Evolutionary conservation across 1,140 invertebrate genomes (phyloP), one percentile per base, ranked within the genome.

Genomic region (Drosophila pseudoobscura): DNA sequence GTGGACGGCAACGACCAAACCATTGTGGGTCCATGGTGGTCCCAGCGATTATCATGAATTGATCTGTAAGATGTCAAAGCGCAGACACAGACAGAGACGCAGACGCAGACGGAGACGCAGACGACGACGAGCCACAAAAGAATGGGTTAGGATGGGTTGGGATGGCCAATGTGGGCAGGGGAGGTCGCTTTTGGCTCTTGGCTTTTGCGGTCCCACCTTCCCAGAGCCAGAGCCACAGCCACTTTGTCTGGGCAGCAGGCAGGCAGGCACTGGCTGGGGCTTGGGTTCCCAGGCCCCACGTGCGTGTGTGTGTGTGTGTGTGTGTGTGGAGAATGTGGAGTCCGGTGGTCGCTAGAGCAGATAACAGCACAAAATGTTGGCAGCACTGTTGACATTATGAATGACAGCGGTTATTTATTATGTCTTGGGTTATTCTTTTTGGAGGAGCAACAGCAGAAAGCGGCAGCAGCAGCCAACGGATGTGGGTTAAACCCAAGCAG

Each of bases 11-110:
- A 24, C 4, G 24, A 5, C 4, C 0, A 75, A n/a, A n/a, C 78
- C 68, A 63, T 82, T 65, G 53, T 63, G 74, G 76, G 83, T 87
- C 83, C 82, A 87, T 78, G 87, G 87, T 89, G 87, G 87, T 89
- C 87, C 80, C 84, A 78, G 50, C 87, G 87, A 90, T 89, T 89
- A 89, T 89, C 87, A 89, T 90, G 87, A 89, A 90, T 89, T 89
- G 87, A 89, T 90, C 87, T 89, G 87, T 89, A 83, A 89, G 87
- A 87, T 90, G 87, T 89, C 87, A 89, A 88, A 88, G 83, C 83
- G 84, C 83, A 88, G 84, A 75, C 71, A 8, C 29, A 31, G 29
- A 39, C 35, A 8, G 5, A 29, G 26, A 35, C 31, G 35, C 9
- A 39, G 35, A 39, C 35, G 35, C 11, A 73, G 78, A 66, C 71